Evolutionary conservation across 2,113 vertebrate species (phyloP).

Genomic region (Orthochromis malagaraziensis): DNA sequence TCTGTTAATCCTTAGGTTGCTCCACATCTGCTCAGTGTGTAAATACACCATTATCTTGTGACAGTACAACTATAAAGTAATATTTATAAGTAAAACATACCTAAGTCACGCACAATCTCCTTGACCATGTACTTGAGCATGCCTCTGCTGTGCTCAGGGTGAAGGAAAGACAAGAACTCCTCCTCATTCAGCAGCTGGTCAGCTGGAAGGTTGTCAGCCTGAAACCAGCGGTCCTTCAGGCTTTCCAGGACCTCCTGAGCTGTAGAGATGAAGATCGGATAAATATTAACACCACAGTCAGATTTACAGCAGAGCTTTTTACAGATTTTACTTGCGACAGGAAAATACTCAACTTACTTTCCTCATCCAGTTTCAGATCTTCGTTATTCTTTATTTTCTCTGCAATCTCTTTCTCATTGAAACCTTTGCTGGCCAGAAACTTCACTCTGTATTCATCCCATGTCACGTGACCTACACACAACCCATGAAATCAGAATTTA

Average conservation of each 20-base stretch:
- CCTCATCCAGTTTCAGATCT: constrained; percentile 92
- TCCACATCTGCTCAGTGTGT: background rate
- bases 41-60: background rate
- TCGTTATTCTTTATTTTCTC: constrained; percentile 87
- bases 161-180: constrained; percentile 92
- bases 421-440: constrained; percentile 93
- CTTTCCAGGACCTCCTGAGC: constrained; percentile 95
- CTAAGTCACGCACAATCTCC: constrained; percentile 89
- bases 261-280: constrained; percentile 32
- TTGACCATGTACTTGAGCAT: constrained; percentile 97
- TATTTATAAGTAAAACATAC: constrained; percentile 51
- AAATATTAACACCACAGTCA: background rate
- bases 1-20: background rate
- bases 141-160: constrained; percentile 91
- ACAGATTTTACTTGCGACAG: background rate
- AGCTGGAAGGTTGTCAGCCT: constrained; percentile 86
- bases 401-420: constrained; percentile 81
- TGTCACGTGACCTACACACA: constrained; percentile 78
- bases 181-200: constrained; percentile 86
- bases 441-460: constrained; percentile 95
- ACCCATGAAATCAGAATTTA: background rate
- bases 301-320: background rate
- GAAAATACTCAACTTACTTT: constrained; percentile 78
- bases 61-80: background rate
- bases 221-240: constrained; percentile 95